Base-by-base conservation (phyloP, 2,888 invertebrate genomes). In the Polydrusus pterygomalis region DNA sequence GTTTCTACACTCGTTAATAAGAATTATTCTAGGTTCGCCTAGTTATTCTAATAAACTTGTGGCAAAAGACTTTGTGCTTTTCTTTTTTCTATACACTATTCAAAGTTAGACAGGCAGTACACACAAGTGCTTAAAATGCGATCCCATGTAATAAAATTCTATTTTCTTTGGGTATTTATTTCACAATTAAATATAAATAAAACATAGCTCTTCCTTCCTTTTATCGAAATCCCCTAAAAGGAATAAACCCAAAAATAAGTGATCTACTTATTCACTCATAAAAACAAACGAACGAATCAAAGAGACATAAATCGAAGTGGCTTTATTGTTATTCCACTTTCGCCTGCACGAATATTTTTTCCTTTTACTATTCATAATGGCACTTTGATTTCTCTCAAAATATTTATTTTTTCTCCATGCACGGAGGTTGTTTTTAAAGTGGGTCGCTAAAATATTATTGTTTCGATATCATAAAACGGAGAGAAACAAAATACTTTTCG, bases 271-370 rank as follows among this genome's bases (percentile, higher is more conserved):
- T 43, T 34, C 47, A 60, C 58, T 69, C 40, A 54, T 45, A 45
- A 47, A 58, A 60, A 69, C 56, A 58, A 58, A 58, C 40, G 40
- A 47, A 58, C 43, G 47, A 56, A 69, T 69, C 69, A 58, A 69
- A 69, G 30, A 47, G 15, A 17, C 45, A 69, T 69, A 69, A 69
- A 69, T 69, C 47, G 60, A 25, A 43, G 56, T 38, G 40, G 56
- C 51, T 69, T 69, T 69, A 69, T 69, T 58, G 68, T 56, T 69
- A 69, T 69, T 69, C 68, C 56, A 56, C 58, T 69, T 20, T 54
- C 25, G 13, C 54, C 6, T 25, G 30, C 58, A 47, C 45, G 45
- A 58, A 69, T 43, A 40, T 25, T 58, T 60, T 56, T 30, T 30
- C 25, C n/a, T 17, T 34, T 47, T 25, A 45, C 49, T 45, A 69